Evolutionary conservation across 2,888 invertebrate genomes (phyloP).

Genomic region (Tenthredo distinguenda): DNA sequence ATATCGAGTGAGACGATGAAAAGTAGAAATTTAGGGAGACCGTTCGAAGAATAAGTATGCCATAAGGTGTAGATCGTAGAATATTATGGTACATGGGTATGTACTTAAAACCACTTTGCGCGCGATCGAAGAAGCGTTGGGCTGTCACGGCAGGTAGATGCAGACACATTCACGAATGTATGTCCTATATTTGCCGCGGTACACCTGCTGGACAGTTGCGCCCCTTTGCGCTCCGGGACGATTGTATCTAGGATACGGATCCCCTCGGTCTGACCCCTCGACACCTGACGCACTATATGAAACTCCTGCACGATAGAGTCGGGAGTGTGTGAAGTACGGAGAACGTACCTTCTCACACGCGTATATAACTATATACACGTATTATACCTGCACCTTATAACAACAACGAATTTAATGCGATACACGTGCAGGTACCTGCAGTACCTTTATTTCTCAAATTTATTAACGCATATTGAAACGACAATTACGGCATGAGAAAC

Average conservation of each 20-base stretch:
- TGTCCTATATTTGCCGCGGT: constrained; percentile 61
- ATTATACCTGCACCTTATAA: no score
- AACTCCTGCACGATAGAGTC: constrained; percentile 51
- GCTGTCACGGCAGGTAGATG: neutral
- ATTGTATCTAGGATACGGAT: constrained; percentile 72
- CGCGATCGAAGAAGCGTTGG: neutral
- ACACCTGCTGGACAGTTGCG: constrained; percentile 74
- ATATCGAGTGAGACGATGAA: no score
- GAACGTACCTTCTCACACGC: constrained; percentile 73
- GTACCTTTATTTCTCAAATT: neutral
- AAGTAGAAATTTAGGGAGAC: neutral
- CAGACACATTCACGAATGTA: neutral
- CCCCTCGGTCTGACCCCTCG: constrained; percentile 64
- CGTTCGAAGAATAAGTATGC: neutral
- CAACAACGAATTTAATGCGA: neutral
- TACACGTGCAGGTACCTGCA: neutral
- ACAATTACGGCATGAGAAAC: no score
- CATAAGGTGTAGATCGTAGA: neutral
- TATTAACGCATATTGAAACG: no score
- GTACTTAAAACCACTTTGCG: neutral
- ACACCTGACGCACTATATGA: constrained; percentile 72
- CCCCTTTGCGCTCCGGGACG: constrained; percentile 70
- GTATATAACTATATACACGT: constrained; percentile 40
- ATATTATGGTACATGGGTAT: neutral
- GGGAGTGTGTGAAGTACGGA: constrained; percentile 71